These are phyloP conservation scores for Apamea anceps DNA, from an alignment of 2,888 invertebrate genomes.

Conservation along the genomic window DNA sequence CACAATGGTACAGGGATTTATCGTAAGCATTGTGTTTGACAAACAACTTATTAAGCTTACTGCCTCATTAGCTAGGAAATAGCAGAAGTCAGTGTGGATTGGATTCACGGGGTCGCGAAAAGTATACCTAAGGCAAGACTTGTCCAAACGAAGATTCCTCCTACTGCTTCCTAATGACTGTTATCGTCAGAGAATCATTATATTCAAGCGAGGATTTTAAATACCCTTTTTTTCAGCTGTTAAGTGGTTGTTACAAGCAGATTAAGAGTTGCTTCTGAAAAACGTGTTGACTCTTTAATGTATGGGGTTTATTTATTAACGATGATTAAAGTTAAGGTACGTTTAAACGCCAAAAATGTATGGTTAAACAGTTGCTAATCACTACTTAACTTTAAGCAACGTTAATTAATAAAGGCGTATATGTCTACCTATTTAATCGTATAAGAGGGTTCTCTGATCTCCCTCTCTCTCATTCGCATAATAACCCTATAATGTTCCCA, in stretches of 20 bases:
- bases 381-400: no score
- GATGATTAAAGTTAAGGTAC: no score
- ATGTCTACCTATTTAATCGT: not conserved
- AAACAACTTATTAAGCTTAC: constrained; percentile 1
- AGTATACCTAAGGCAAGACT: not conserved
- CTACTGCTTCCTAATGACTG: not conserved
- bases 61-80: constrained; percentile 24
- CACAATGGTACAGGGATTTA: constrained; percentile 53
- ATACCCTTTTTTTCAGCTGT: not conserved
- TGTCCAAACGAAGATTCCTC: not conserved
- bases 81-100: not conserved
- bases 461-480: not conserved
- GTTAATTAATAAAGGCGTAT: no score
- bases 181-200: not conserved
- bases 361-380: no score
- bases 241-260: no score
- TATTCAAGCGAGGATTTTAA: not conserved
- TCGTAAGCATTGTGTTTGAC: constrained; percentile 41
- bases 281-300: no score
- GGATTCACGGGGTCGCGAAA: not conserved
- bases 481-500: no score
- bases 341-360: no score
- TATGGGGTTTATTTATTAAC: no score
- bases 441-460: not conserved
- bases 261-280: no score